These are phyloP conservation scores for Theonella swinhoei DNA, from an alignment of 37 sponge, comb jelly and placozoan genomes.

Conservation along the genomic window DNA sequence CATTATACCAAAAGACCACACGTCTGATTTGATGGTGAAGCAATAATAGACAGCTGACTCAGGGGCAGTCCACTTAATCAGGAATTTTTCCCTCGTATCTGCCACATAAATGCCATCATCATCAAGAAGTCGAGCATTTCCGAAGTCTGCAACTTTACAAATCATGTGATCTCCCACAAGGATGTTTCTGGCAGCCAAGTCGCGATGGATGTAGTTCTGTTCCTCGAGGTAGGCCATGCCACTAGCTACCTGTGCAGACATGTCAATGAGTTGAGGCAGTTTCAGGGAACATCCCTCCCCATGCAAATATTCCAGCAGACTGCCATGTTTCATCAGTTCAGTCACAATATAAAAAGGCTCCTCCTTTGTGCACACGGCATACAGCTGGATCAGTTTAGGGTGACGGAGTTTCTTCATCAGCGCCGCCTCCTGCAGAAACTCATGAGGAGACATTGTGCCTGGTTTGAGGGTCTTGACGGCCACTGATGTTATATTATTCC, in stretches of 20 bases:
- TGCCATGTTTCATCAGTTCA: slow-evolving; percentile 94
- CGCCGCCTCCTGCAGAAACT: slow-evolving; percentile 95
- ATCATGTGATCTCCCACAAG: too few relatives aligned
- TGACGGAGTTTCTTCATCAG: too few relatives aligned
- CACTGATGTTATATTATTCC: too few relatives aligned
- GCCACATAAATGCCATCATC: slow-evolving; percentile 84
- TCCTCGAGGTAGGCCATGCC: slow-evolving; percentile 96
- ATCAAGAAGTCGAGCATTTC: slow-evolving; percentile 88
- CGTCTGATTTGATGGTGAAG: too few relatives aligned
- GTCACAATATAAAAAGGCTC: slow-evolving; percentile 97
- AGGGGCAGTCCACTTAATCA: slow-evolving; percentile 99
- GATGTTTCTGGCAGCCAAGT: too few relatives aligned
- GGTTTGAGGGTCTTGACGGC: too few relatives aligned
- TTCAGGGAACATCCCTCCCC: slow-evolving; percentile 83
- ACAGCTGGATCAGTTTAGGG: slow-evolving; percentile 95
- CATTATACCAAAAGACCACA: too few relatives aligned
- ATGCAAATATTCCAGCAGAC: slow-evolving; percentile 93
- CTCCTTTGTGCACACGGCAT: too few relatives aligned
- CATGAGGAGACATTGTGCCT: slow-evolving; percentile 89
- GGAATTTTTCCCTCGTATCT: slow-evolving; percentile 87
- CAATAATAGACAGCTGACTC: slow-evolving; percentile 87
- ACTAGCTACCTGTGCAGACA: slow-evolving; percentile 86
- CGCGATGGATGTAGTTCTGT: slow-evolving; percentile 96
- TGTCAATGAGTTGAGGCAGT: slow-evolving; percentile 87
- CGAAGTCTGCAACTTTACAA: slow-evolving; percentile 94